Evolutionary conservation across 2,888 invertebrate species (phyloP), one percentile per base, ranked within the genome.

Genomic region (Phortica okadai): DNA sequence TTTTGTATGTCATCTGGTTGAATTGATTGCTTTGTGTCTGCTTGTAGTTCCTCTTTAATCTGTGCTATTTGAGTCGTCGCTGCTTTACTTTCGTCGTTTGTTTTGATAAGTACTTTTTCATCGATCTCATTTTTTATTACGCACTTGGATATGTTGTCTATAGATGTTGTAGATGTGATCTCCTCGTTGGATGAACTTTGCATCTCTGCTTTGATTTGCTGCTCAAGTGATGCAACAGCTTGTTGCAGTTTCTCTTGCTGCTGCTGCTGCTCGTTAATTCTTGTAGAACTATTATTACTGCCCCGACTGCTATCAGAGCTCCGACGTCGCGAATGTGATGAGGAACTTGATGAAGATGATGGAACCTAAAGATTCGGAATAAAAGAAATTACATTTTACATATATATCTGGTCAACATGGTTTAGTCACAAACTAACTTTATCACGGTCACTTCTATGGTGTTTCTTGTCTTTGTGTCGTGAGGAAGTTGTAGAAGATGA

Each of bases 221-320:
- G 79, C 77, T 81, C 80, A 1, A 77, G 58, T 10, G 73, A 58
- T 21, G 76, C 74, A 50, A 74, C 73, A 62, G 79, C 76, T 58
- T 77, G 67, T 41, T 80, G 77, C 16, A 76, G 59, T 59, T 33
- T 80, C 79, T 33, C 81, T 81, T 75, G 75, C 16, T 64, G 74
- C 56, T 83, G 74, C 73, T 81, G 73, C 80, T 78, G 59, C 80
- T 72, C 70, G 33, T 33, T 54, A 1, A 80, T 75, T 75, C 83
- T 81, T 64, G 80, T 59, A 67, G 77, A 81, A 66, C 84, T 89
- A 72, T 84, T 85, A 70, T 88, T 87, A 76, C 90, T 89, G 76
- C 87, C 83, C 25, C 90, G 86, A 76, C 89, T 90, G 78, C 90
- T 89, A 14, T 90, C 90, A 0, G 90, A 90, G 77, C 90, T 90